These are phyloP conservation scores for Drosophila chauvacae DNA, from an alignment of 1,140 invertebrate genomes.

Conservation along the genomic window DNA sequence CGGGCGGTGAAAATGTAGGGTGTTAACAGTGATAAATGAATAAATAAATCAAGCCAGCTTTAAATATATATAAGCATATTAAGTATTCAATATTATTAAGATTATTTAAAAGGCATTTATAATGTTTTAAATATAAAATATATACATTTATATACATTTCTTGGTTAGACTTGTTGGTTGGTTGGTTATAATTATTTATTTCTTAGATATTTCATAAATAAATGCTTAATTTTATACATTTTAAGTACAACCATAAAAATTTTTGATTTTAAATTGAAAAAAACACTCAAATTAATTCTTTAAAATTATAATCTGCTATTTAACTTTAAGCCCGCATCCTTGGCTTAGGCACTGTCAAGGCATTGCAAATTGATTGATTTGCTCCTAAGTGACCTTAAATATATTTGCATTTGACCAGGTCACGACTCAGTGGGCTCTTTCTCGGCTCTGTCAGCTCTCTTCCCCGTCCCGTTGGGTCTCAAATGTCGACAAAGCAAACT, in stretches of 20 bases:
- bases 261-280: no score
- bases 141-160: no score
- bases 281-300: no score
- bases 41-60: neutral
- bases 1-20: conserved; percentile 33
- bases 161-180: no score
- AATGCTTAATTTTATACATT: no score
- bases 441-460: conserved; percentile 13
- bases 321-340: neutral
- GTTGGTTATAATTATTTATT: no score
- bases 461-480: conserved; percentile 2
- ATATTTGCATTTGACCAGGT: conserved; percentile 44
- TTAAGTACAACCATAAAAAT: no score
- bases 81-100: no score
- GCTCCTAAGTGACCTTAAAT: conserved; percentile 26
- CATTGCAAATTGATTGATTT: conserved; percentile 37
- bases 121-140: no score
- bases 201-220: no score
- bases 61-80: neutral
- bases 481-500: conserved; percentile 33
- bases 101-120: neutral
- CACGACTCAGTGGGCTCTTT: conserved; percentile 26
- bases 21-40: conserved; percentile 32
- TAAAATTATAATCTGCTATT: neutral
- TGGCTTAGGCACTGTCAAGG: conserved; percentile 3